Evolutionary conservation across 2,888 invertebrate species (phyloP).

Genomic region (Drosophila cognata): DNA sequence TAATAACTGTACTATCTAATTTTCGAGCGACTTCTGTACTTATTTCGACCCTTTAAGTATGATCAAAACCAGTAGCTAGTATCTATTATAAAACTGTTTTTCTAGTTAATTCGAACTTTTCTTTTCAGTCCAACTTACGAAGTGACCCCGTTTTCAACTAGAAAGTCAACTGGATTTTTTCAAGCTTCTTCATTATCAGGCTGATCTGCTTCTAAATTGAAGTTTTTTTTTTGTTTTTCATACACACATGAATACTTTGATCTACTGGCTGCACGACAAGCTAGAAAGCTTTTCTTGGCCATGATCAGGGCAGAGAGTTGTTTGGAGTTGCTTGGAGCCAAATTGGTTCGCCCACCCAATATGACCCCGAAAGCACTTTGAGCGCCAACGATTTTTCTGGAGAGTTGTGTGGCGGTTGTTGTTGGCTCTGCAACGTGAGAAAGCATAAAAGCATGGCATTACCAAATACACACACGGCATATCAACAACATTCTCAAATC

Average conservation of each 20-base stretch:
- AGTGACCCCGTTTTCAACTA: conserved; percentile 5
- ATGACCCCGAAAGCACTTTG: conserved; percentile 44
- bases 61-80: not conserved
- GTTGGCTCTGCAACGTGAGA: conserved; percentile 68
- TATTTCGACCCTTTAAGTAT: not conserved
- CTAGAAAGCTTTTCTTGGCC: conserved; percentile 26
- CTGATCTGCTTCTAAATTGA: conserved; percentile 2
- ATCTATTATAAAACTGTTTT: not conserved
- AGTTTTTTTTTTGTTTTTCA: not conserved
- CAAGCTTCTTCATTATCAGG: conserved; percentile 5
- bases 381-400: conserved; percentile 9
- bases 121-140: conserved; percentile 1
- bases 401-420: conserved; percentile 2
- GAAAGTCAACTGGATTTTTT: conserved; percentile 11
- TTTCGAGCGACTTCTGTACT: not conserved
- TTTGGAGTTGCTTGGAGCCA: not conserved
- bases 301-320: conserved; percentile 11
- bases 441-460: conserved; percentile 44
- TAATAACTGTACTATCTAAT: not conserved
- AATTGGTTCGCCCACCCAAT: conserved; percentile 33
- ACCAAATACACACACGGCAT: conserved; percentile 44
- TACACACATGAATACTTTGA: not conserved
- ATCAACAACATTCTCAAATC: conserved; percentile 21
- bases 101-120: not conserved
- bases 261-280: conserved; percentile 23